Conservation (phyloP, 2,888 invertebrate species). For the Lacanobia oleracea region DNA sequence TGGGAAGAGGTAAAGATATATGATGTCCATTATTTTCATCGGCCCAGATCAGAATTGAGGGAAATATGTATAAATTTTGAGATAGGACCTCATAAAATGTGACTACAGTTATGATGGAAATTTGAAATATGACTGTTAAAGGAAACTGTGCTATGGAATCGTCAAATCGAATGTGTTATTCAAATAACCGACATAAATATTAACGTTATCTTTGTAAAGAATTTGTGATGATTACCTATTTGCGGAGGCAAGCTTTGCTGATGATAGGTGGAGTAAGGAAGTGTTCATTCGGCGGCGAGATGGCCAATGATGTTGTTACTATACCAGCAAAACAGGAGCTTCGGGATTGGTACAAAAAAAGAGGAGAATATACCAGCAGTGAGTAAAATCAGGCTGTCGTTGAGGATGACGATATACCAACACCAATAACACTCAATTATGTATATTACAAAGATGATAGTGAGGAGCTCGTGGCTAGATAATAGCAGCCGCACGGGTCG, state of each 20-base stretch:
- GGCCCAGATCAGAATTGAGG: conserved; percentile 4
- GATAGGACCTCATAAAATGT: conserved; percentile 13
- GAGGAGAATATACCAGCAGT: not conserved
- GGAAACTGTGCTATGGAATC: not conserved
- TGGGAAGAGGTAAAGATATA: conserved; percentile 30
- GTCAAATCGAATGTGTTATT: not conserved
- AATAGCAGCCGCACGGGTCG: no score
- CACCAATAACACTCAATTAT: no score
- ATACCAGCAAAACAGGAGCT: not conserved
- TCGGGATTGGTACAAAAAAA: not conserved
- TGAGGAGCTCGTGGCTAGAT: no score
- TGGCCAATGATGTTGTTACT: not conserved
- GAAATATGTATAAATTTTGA: conserved; percentile 14
- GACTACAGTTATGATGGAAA: not conserved
- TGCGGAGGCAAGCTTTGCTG: no score
- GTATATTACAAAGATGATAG: no score
- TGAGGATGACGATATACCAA: not conserved
- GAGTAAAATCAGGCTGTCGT: not conserved
- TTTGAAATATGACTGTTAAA: not conserved
- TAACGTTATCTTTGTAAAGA: not conserved
- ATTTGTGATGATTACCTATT: not conserved
- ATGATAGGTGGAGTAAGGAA: not conserved
- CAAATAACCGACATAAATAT: not conserved
- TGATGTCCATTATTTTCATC: conserved; percentile 29
- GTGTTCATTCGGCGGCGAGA: no score